phyloP scores from a whole-genome alignment of 2,888 invertebrate species.

The Troides helena region DNA sequence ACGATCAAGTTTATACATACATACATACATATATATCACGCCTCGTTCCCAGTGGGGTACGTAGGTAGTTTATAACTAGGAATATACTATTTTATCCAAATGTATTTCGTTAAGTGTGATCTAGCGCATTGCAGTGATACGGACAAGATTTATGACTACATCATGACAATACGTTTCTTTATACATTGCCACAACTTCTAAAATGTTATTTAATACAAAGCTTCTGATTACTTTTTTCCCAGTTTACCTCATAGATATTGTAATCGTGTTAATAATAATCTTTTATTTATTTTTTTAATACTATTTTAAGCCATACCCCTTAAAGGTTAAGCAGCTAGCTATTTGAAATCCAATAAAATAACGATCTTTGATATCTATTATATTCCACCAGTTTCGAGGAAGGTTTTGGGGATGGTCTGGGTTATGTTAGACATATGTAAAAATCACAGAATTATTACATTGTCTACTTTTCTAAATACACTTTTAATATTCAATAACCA shows the following conservation, averaged over 20 bases:
- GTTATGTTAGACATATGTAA: too few species aligned
- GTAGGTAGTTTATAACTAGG: too few species aligned
- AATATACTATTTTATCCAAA: neutral
- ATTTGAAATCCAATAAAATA: neutral
- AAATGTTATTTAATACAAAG: conserved; percentile 18
- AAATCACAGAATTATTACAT: too few species aligned
- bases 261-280: neutral
- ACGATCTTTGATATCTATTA: neutral
- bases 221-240: neutral
- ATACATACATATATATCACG: too few species aligned
- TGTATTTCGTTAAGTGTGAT: neutral
- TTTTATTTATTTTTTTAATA: neutral
- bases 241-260: neutral
- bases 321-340: too few species aligned
- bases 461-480: too few species aligned
- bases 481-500: too few species aligned
- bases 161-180: conserved; percentile 15
- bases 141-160: conserved; percentile 10
- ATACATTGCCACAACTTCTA: conserved; percentile 9
- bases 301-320: too few species aligned
- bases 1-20: neutral
- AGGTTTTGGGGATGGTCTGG: too few species aligned
- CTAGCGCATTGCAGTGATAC: conserved; percentile 10
- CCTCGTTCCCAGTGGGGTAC: too few species aligned
- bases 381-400: neutral